Percentiles rank a stretch among this genome's conserved stretches.
Conservation (phyloP, 2,888 invertebrate species). For the Lasioglossum calceatum region DNA sequence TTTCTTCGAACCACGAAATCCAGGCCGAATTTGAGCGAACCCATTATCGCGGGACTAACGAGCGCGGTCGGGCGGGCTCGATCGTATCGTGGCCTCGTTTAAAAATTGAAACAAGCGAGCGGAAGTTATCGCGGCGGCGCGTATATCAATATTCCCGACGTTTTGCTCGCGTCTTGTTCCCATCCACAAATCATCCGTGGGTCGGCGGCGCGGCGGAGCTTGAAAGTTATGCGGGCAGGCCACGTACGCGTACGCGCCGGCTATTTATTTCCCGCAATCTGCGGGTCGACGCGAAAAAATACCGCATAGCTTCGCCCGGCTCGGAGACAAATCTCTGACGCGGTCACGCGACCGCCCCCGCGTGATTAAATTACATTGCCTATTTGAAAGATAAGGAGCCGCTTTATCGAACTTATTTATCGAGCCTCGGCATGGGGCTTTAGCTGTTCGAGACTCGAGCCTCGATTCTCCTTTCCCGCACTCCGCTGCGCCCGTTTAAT, state of each 20-base stretch:
- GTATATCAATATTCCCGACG: slow-evolving; percentile 60
- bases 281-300: slow-evolving; percentile 53
- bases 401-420: slow-evolving; percentile 71
- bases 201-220: slow-evolving; percentile 36
- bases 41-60: background rate
- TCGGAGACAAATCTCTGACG: slow-evolving; percentile 66
- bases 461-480: background rate
- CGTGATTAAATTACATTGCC: slow-evolving; percentile 72
- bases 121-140: slow-evolving; percentile 41
- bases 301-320: slow-evolving; percentile 41
- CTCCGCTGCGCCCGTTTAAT: slow-evolving; percentile 20
- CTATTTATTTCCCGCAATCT: slow-evolving; percentile 72
- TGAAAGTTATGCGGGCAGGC: slow-evolving; percentile 60
- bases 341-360: slow-evolving; percentile 67
- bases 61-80: background rate
- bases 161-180: slow-evolving; percentile 63
- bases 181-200: slow-evolving; percentile 67
- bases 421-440: slow-evolving; percentile 23
- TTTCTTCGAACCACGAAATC: background rate
- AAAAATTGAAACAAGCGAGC: slow-evolving; percentile 24
- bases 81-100: slow-evolving; percentile 9
- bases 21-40: background rate
- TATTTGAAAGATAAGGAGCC: slow-evolving; percentile 69
- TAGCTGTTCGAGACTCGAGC: slow-evolving; percentile 35
- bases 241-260: slow-evolving; percentile 55